Conservation (phyloP, 2,888 invertebrate genomes). For the Erannis defoliaria region DNA sequence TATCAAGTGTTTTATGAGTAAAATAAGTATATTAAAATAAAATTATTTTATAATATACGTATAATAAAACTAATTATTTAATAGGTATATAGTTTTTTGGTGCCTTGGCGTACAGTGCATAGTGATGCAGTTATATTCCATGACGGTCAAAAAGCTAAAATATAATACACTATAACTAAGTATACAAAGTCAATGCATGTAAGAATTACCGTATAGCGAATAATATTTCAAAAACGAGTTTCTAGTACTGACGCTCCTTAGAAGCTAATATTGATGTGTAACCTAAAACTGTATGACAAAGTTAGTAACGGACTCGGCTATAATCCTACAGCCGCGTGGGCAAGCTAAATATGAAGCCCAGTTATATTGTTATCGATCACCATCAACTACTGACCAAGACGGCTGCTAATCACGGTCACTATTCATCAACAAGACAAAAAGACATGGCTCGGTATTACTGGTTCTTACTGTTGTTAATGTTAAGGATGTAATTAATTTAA, state of each 20-base stretch:
- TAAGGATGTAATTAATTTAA: too few relatives aligned
- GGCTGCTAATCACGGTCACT: slow-evolving; percentile 8
- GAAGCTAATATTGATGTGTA: slow-evolving; percentile 3
- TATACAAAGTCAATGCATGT: too few relatives aligned
- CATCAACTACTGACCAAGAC: slow-evolving; percentile 15
- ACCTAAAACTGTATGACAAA: slow-evolving; percentile 18
- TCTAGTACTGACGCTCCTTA: not conserved
- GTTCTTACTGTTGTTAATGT: slow-evolving; percentile 27
- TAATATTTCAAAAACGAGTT: not conserved
- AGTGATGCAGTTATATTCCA: too few relatives aligned
- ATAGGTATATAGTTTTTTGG: too few relatives aligned
- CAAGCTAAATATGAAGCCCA: slow-evolving; percentile 4
- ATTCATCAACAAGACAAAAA: slow-evolving; percentile 46
- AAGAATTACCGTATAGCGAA: too few relatives aligned
- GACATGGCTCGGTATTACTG: slow-evolving; percentile 45
- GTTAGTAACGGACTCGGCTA: slow-evolving; percentile 20
- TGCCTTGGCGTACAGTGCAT: too few relatives aligned
- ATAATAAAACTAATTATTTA: too few relatives aligned
- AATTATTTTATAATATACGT: too few relatives aligned
- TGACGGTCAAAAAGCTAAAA: too few relatives aligned
- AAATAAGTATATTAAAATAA: too few relatives aligned
- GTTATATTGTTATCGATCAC: slow-evolving; percentile 24
- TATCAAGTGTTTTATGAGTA: too few relatives aligned
- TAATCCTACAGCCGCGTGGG: slow-evolving; percentile 29
- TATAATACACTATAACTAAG: too few relatives aligned